Percentiles rank a stretch among this genome's conserved stretches.
These are phyloP conservation scores for Ditylenchus weischeri DNA, from an alignment of 2,888 invertebrate species.

Conservation along the genomic window DNA sequence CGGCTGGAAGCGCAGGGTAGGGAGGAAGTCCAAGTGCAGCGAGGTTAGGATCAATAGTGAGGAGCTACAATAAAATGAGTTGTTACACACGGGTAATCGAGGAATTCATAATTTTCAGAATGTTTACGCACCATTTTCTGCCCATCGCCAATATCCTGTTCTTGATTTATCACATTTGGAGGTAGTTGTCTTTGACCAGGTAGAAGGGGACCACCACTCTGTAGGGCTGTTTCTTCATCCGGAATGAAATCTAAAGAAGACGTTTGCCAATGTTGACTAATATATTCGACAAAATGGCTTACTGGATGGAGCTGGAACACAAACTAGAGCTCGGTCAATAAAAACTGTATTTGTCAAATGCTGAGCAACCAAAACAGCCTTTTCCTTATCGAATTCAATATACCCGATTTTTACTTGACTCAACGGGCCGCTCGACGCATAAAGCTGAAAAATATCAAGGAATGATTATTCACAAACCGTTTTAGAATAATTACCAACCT, in stretches of 20 bases:
- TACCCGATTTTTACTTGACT: conserved; percentile 75
- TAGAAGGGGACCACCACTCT: conserved; percentile 80
- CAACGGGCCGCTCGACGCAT: conserved; percentile 46
- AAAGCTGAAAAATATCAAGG: conserved; percentile 41
- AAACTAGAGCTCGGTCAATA: conserved; percentile 91
- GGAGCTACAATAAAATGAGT: conserved; percentile 63
- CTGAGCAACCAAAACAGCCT: conserved; percentile 87
- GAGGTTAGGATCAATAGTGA: conserved; percentile 84
- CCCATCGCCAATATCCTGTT: conserved; percentile 50
- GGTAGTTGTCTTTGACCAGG: conserved; percentile 69
- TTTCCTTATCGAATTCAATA: conserved; percentile 84
- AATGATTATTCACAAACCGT: too few relatives aligned
- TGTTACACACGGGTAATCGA: too few relatives aligned
- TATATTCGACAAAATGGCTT: too few relatives aligned
- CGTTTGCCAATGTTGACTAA: too few relatives aligned
- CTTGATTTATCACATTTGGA: conserved; percentile 80
- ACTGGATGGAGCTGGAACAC: conserved; percentile 73
- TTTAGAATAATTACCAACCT: conserved; percentile 36
- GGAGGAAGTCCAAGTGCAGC: conserved; percentile 73
- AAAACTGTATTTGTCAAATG: conserved; percentile 98
- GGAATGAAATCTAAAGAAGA: conserved; percentile 76
- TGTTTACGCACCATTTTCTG: conserved; percentile 41
- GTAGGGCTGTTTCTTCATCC: conserved; percentile 87
- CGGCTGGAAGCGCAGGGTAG: conserved; percentile 85
- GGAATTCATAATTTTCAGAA: too few relatives aligned